Evolutionary conservation across 1,140 invertebrate genomes (phyloP).

Genomic region (Drosophila punjabiensis): DNA sequence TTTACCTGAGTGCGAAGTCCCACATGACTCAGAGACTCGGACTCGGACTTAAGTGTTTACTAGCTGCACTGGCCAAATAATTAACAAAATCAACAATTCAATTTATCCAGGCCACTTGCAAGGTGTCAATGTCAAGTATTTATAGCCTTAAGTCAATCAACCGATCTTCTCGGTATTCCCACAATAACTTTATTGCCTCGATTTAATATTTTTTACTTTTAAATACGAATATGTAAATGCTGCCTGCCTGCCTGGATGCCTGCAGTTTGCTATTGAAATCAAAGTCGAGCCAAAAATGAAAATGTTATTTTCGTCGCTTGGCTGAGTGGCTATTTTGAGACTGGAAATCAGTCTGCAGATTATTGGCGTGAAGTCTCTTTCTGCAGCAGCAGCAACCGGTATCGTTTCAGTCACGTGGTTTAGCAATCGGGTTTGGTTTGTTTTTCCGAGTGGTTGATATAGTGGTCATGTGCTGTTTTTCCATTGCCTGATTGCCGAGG

Average conservation of each 20-base stretch:
- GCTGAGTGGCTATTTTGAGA: constrained; percentile 46
- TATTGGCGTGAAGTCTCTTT: constrained; percentile 18
- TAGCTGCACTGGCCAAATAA: constrained; percentile 48
- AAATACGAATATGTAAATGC: constrained; percentile 8
- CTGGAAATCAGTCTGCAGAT: constrained; percentile 43
- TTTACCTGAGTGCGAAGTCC: constrained; percentile 17
- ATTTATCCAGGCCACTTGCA: constrained; percentile 48
- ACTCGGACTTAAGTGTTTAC: constrained; percentile 35
- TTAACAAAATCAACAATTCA: constrained; percentile 43
- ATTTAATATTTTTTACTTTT: constrained; percentile 4
- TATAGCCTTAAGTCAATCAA: constrained; percentile 31
- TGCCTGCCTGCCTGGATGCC: background rate
- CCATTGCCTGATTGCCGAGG: constrained; percentile 42
- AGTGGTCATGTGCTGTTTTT: constrained; percentile 49
- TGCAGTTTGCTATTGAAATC: constrained; percentile 28
- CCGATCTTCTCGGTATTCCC: constrained; percentile 4
- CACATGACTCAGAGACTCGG: constrained; percentile 33
- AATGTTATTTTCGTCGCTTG: constrained; percentile 49
- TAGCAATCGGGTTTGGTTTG: constrained; percentile 54
- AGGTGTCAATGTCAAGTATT: constrained; percentile 68
- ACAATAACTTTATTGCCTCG: background rate
- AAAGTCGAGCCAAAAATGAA: constrained; percentile 13
- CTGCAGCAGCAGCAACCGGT: constrained; percentile 32
- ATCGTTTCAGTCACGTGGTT: constrained; percentile 48
- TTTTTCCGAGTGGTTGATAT: constrained; percentile 48